Conservation (phyloP, 2,113 vertebrate genomes). For the Thryonomys swinderianus region DNA sequence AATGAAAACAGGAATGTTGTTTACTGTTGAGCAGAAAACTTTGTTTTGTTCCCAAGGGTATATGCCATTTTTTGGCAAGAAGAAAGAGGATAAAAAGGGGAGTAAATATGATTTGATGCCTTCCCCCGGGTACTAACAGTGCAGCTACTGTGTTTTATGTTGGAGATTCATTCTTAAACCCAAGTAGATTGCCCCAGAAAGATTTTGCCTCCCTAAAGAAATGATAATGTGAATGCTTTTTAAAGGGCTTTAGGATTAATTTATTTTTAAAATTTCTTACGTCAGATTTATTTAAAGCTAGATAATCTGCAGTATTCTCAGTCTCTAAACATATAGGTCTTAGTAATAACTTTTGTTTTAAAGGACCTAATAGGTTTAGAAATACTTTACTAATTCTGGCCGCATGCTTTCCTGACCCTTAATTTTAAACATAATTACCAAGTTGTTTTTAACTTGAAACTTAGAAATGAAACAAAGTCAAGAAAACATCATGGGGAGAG, state of each 20-base stretch:
- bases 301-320: not conserved
- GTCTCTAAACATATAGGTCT: slow-evolving; percentile 2
- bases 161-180: not conserved
- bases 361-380: slow-evolving; percentile 45
- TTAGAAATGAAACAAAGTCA: slow-evolving; percentile 22
- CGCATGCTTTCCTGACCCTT: slow-evolving; percentile 12
- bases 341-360: slow-evolving; percentile 52
- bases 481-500: not conserved
- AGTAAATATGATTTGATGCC: not conserved
- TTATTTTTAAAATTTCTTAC: slow-evolving; percentile 39
- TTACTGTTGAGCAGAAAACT: not conserved
- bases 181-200: not conserved
- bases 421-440: slow-evolving; percentile 51
- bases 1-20: slow-evolving; percentile 8
- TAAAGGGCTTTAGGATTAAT: slow-evolving; percentile 24
- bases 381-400: slow-evolving; percentile 37
- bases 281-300: slow-evolving; percentile 36
- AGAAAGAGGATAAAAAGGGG: not conserved
- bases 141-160: not conserved
- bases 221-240: slow-evolving; percentile 14
- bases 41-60: slow-evolving; percentile 27
- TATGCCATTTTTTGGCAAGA: not conserved
- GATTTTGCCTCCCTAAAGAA: slow-evolving; percentile 30
- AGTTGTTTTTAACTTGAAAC: slow-evolving; percentile 49
- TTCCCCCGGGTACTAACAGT: not conserved